Evolutionary conservation across 2,113 vertebrate species (phyloP).

Genomic region (Hyperopisus bebe): DNA sequence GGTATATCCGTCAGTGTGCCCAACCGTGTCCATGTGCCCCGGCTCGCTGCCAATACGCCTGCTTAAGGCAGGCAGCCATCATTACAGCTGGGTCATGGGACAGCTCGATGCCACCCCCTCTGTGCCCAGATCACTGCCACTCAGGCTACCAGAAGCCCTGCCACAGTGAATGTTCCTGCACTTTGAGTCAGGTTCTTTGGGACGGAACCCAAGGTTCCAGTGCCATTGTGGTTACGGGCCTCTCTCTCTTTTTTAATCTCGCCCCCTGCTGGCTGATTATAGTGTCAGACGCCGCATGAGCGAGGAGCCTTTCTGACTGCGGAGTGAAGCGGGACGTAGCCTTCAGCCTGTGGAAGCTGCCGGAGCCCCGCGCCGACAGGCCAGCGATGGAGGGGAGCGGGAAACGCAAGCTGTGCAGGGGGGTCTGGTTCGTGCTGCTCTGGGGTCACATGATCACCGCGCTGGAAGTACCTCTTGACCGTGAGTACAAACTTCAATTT

Average conservation of each 20-base stretch:
- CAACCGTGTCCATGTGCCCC: conserved; percentile 29
- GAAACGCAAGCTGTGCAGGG: conserved; percentile 46
- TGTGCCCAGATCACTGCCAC: neutral
- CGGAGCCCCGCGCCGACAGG: conserved; percentile 49
- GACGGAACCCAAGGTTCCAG: neutral
- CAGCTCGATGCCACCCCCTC: neutral
- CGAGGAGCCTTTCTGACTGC: conserved; percentile 41
- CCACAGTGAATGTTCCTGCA: conserved; percentile 5
- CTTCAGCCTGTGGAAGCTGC: conserved; percentile 33
- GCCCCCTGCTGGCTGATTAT: conserved; percentile 26
- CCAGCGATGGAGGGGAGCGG: conserved; percentile 69
- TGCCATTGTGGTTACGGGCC: neutral
- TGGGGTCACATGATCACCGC: conserved; percentile 72
- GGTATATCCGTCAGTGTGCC: conserved; percentile 23
- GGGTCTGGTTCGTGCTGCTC: conserved; percentile 63
- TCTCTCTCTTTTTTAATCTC: neutral
- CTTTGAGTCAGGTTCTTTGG: neutral
- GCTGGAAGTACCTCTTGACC: conserved; percentile 89
- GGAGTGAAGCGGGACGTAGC: conserved; percentile 46
- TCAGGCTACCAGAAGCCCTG: conserved; percentile 22
- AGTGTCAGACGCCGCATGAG: conserved; percentile 38
- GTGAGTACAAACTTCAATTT: conserved; percentile 65
- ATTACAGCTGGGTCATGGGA: neutral
- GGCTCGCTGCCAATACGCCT: conserved; percentile 40
- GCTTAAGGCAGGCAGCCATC: conserved; percentile 25